Evolutionary conservation across 1,140 invertebrate species (phyloP).

Genomic region (Drosophila subpulchrella): DNA sequence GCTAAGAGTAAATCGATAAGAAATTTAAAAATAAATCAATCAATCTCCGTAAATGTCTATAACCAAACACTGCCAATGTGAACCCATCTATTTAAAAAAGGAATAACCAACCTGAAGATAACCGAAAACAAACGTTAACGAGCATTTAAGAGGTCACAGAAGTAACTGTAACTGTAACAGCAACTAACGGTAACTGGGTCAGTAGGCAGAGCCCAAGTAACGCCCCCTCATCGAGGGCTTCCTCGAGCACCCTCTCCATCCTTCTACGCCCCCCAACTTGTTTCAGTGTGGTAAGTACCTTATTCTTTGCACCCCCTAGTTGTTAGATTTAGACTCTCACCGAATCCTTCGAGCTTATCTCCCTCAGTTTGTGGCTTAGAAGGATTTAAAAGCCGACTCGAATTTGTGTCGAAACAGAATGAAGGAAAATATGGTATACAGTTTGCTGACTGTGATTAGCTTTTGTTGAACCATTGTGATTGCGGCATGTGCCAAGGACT

Average conservation of each 20-base stretch:
- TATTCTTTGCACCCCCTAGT: constrained; percentile 11
- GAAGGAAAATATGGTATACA: neutral
- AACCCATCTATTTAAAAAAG: constrained; percentile 23
- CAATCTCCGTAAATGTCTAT: constrained; percentile 29
- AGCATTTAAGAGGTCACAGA: constrained; percentile 42
- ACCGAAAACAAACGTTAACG: constrained; percentile 14
- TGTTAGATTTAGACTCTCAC: constrained; percentile 4
- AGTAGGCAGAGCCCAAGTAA: constrained; percentile 48
- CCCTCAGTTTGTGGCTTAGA: neutral
- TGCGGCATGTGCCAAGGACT: constrained; percentile 7
- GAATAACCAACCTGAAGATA: constrained; percentile 16
- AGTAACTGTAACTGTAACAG: constrained; percentile 25
- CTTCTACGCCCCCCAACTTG: constrained; percentile 14
- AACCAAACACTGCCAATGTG: constrained; percentile 48
- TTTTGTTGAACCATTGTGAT: constrained; percentile 16
- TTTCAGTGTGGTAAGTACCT: constrained; percentile 25
- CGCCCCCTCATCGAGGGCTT: constrained; percentile 39
- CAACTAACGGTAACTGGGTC: constrained; percentile 50
- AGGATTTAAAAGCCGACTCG: constrained; percentile 24
- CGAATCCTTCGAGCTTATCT: neutral
- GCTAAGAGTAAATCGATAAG: constrained; percentile 37
- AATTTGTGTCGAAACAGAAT: constrained; percentile 17
- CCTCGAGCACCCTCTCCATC: constrained; percentile 3
- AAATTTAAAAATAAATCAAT: constrained; percentile 51
- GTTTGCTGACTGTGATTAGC: constrained; percentile 22